These are phyloP conservation scores for Caenorhabditis imperialis DNA, from an alignment of 2,888 invertebrate species.

Conservation along the genomic window DNA sequence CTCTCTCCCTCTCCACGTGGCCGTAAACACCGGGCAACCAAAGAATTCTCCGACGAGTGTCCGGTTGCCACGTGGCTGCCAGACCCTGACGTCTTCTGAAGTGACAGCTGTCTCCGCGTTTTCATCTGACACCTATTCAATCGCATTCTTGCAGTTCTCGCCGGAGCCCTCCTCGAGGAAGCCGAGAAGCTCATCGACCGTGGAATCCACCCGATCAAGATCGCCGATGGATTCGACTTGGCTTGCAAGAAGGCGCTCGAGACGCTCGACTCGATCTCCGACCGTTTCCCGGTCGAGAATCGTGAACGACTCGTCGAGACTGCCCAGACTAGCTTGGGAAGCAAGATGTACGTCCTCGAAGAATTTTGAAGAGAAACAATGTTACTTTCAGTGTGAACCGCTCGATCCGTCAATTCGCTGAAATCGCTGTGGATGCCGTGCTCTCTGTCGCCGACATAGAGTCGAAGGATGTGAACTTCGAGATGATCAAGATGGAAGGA, in stretches of 20 bases:
- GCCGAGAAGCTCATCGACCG: constrained; percentile 92
- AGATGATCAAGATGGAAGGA: constrained; percentile 97
- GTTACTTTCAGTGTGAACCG: constrained; percentile 87
- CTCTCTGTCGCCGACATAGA: constrained; percentile 94
- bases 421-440: constrained; percentile 97
- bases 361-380: not conserved
- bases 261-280: constrained; percentile 87
- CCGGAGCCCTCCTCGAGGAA: constrained; percentile 93
- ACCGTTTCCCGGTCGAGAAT: constrained; percentile 89
- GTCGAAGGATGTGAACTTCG: constrained; percentile 96
- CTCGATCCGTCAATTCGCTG: constrained; percentile 96
- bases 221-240: constrained; percentile 98
- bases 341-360: constrained; percentile 86
- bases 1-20: too few relatives aligned
- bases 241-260: constrained; percentile 86
- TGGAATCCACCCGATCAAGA: constrained; percentile 97
- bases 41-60: too few relatives aligned
- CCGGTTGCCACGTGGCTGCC: constrained; percentile 19
- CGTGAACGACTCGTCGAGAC: constrained; percentile 91
- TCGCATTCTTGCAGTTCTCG: constrained; percentile 81
- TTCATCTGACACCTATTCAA: too few relatives aligned
- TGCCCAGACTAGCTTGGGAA: constrained; percentile 97
- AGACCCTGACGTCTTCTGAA: not conserved
- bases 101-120: constrained; percentile 7
- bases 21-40: too few relatives aligned